A percentile compares a stretch with the other conserved stretches of the same genome.
These are phyloP conservation scores for Lepidurus packardi DNA, from an alignment of 1,140 invertebrate species.

Conservation along the genomic window DNA sequence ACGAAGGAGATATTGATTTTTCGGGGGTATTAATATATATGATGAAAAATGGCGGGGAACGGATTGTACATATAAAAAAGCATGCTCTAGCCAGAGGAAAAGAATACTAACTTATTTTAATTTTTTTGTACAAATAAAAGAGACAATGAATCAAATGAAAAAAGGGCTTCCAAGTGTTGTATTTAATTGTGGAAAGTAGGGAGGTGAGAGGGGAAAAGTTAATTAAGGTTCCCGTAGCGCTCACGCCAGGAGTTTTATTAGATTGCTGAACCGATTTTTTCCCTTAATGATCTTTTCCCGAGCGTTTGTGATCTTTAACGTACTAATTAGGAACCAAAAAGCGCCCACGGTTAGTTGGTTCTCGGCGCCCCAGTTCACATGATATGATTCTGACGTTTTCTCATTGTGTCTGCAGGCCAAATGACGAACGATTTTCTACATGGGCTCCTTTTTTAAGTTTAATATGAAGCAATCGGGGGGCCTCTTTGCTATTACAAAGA, in stretches of 20 bases:
- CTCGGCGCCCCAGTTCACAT: not conserved
- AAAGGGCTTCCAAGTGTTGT: not conserved
- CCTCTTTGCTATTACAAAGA: not conserved
- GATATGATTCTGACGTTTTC: not conserved
- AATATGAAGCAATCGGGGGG: not conserved
- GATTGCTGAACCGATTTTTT: conserved; percentile 11
- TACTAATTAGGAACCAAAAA: not conserved
- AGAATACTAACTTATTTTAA: conserved; percentile 12
- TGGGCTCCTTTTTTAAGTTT: not conserved
- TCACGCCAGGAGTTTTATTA: not conserved
- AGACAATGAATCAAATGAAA: not conserved
- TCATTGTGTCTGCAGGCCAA: not conserved
- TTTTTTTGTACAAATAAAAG: conserved; percentile 5
- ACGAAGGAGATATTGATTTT: not conserved
- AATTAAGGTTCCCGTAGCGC: not conserved
- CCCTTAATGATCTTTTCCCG: not conserved
- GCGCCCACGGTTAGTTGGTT: not conserved
- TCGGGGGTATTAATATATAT: not conserved
- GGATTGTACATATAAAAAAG: conserved; percentile 8
- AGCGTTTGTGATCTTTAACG: not conserved
- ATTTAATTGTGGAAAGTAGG: not conserved
- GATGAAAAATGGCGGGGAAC: not conserved
- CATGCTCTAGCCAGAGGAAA: not conserved
- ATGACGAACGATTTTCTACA: not conserved
- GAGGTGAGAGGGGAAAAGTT: not conserved